Percentiles rank a stretch among this genome's conserved stretches.
Evolutionary conservation across 2,888 invertebrate genomes (phyloP).

Genomic region (Eupeodes luniger): DNA sequence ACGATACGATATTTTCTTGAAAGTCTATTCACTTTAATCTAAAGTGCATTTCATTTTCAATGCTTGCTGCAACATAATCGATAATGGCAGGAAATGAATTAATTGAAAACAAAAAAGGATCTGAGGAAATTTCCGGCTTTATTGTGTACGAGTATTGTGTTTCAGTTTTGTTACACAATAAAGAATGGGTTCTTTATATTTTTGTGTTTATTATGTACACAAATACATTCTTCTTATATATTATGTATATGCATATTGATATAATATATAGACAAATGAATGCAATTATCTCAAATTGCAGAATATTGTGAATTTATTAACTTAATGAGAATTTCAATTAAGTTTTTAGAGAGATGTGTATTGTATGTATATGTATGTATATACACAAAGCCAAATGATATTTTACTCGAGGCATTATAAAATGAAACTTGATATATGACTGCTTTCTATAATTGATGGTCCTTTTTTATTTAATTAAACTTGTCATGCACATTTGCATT

Average conservation of each 20-base stretch:
- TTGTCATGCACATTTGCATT: no score
- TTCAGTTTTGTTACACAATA: background rate
- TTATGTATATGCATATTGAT: no score
- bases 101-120: slow-evolving; percentile 20
- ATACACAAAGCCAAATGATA: background rate
- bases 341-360: background rate
- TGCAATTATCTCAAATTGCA: background rate
- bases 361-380: no score
- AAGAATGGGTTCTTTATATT: background rate
- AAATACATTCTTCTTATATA: no score
- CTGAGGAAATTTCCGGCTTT: slow-evolving; percentile 7
- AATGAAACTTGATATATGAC: background rate
- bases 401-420: background rate
- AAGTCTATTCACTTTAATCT: background rate
- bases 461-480: no score
- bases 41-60: background rate
- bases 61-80: background rate
- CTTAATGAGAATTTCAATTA: slow-evolving; percentile 7
- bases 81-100: slow-evolving; percentile 23
- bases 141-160: background rate
- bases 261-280: background rate
- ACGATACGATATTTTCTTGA: background rate
- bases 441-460: no score
- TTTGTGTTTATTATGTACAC: background rate
- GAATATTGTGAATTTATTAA: background rate